Base-by-base conservation (phyloP, 92 coral and sea anemone species). In the Isaurus tuberculatus region DNA sequence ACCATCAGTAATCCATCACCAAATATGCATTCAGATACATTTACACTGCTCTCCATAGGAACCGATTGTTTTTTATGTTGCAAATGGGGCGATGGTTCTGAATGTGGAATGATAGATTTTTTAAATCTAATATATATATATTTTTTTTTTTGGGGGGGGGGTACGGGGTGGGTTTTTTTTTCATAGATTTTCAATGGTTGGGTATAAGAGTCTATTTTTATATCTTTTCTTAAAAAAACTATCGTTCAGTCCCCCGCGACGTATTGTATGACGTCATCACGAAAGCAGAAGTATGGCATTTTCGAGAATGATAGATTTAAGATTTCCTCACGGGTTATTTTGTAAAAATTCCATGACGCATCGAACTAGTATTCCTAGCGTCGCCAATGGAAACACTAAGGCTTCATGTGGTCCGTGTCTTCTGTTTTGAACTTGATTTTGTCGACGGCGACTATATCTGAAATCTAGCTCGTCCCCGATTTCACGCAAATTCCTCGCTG, bases 401-500 rank as follows among this genome's bases (percentile, higher is more conserved):
- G 77, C 77, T 4, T 15, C 77, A 32, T 43, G 60, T 16, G 19
- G 29, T 17, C 23, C 77, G 10, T 71, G 77, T 63, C 32, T 63
- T 63, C 69, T 63, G 34, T 63, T 14, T 4, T 29, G 69, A 27
- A 63, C 16, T 8, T 25, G 15, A 23, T 28, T 43, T 48, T 71
- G 32, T 42, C 42, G 77, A 15, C 55, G 55, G 8, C 77, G 77
- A 43, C 20, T 37, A 17, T 71, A 71, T 71, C 42, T 71, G 33
- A 25, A 42, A 28, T 71, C 57, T 17, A 71, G 28, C 77, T 71
- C 77, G 42, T 71, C 77, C 25, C 77, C 77, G 19, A 71, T 71
- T 4, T 40, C 49, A 40, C 60, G 77, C 42, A 71, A 48, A 8
- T n/a, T 26, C n/a, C 33, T 40, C 2, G 77, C 77, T 8, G 53